Evolutionary conservation across 1,140 invertebrate species (phyloP), one percentile per base, ranked within the genome.

Genomic region (Magallana angulata): DNA sequence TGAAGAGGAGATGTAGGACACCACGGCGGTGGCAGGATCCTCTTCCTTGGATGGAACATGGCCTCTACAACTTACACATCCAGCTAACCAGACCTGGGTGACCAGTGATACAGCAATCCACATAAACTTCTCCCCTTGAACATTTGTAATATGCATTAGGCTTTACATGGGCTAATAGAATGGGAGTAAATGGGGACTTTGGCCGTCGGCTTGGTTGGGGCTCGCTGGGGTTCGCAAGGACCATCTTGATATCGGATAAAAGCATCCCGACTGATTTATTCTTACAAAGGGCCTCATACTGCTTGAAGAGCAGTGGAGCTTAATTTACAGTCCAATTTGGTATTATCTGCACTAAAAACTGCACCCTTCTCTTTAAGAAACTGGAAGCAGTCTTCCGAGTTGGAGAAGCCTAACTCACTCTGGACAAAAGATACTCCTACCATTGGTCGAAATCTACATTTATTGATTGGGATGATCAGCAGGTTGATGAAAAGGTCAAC

Each of bases 401-500:
- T 96, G 92, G 97, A 96, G 96, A 98, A 98, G 92, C 97, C 97
- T 96, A 99, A 96, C 95, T 97, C 97, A 95, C 96, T 96, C 94
- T 96, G 95, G 95, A 99, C 96, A 96, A 97, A 98, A 94, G 97
- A 96, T 95, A 98, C 96, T 92, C 97, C 96, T 95, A 99, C 96
- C 95, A 96, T 97, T 95, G 98, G 98, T 93, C 98, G 98, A 96
- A 98, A 99, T 96, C 98, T 99, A 97, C 90, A 93, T 87, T 88
- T 88, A 90, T 85, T 91, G 71, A 85, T 76, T 76, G 76, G 85
- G 85, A 80, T 86, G 60, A 86, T 60, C 18, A 82, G 48, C 68
- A 76, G 68, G 68, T 36, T 76, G 82, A 89, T 89, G 88, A 85
- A 82, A 82, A 87, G 57, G 62, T 85, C 58, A 85, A 84, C 89